A percentile compares a stretch with the other conserved stretches of the same genome.
Conservation (phyloP, 1,140 invertebrate genomes). For the Phenacoccus solenopsis region DNA sequence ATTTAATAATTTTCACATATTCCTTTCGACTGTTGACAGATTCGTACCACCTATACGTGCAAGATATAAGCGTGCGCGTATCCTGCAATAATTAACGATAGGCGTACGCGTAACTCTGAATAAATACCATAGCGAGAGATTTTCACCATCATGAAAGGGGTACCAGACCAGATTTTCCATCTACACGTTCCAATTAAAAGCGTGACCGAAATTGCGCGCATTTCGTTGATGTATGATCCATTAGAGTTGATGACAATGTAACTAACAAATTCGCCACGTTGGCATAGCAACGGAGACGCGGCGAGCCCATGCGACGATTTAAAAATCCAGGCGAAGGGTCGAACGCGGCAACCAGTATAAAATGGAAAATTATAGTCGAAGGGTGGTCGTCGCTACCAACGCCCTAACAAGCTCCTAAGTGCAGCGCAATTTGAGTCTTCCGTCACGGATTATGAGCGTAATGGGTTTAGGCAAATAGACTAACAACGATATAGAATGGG, state of each 20-base stretch:
- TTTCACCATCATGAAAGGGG: too few species aligned
- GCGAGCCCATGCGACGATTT: not conserved
- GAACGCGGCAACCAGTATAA: too few species aligned
- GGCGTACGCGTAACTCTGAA: too few species aligned
- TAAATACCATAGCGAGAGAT: too few species aligned
- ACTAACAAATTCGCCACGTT: not conserved
- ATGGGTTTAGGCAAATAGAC: constrained; percentile 16
- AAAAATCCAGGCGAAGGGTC: not conserved
- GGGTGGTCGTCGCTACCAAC: not conserved
- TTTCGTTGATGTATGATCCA: not conserved
- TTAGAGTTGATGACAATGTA: constrained; percentile 2
- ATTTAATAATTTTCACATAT: too few species aligned
- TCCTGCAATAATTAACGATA: too few species aligned
- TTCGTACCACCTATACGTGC: too few species aligned
- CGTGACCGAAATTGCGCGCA: not conserved
- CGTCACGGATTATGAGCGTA: constrained; percentile 9
- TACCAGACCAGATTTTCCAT: too few species aligned
- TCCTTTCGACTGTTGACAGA: too few species aligned
- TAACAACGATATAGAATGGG: constrained; percentile 4
- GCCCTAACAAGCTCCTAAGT: constrained; percentile 6
- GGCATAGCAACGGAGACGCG: not conserved
- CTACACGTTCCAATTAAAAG: too few species aligned
- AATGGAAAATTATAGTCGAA: not conserved
- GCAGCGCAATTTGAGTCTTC: constrained; percentile 14
- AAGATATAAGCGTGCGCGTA: too few species aligned